Base-by-base conservation (phyloP, 2,113 vertebrate species). In the Myotis brandtii region DNA sequence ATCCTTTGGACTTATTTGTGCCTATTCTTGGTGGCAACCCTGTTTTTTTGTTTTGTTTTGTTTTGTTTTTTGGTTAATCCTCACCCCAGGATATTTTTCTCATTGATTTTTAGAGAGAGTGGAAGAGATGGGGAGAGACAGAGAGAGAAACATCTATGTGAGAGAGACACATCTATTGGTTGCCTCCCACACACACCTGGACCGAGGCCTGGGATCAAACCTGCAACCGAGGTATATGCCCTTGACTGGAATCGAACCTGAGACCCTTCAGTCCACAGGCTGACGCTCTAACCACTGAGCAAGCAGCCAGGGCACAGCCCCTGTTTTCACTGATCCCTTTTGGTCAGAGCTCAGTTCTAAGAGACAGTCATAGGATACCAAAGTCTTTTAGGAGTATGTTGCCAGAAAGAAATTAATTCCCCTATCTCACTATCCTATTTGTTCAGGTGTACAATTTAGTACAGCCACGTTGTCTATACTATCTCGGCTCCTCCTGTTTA, bases 361-460 rank as follows among this genome's bases (percentile, higher is more conserved):
- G 64, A 93, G n/a, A 79, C 30, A 80, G 21, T 30, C n/a, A 81
- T 5, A 87, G 16, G n/a, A 86, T 87, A 72, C 46, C 30, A 40
- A 83, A 89, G 37, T 95, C 48, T 56, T 94, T 84, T 90, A 77
- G 59, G 34, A 75, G 9, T 86, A 7, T 76, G 8, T 86, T 56
- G 50, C 89, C 95, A 86, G 37, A n/a, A 83, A 96, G 40, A 93
- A 95, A 83, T 91, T 89, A 93, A 52, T 94, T 43, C 30, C 52
- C 12, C 37, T 81, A 52, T 76, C 34, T 34, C 56, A 72, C 37
- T 86, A 23, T 37, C 40, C 17, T 92, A 17, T 52, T 27, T 62
- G 20, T 79, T 93, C 91, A 21, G 80, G 62, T 86, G 64, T 69
- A 76, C 43, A 95, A 11, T 89, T 93, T 75, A 86, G 56, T 25